These are phyloP conservation scores for Chrysotoxum bicinctum DNA, from an alignment of 2,888 invertebrate species.

Conservation along the genomic window DNA sequence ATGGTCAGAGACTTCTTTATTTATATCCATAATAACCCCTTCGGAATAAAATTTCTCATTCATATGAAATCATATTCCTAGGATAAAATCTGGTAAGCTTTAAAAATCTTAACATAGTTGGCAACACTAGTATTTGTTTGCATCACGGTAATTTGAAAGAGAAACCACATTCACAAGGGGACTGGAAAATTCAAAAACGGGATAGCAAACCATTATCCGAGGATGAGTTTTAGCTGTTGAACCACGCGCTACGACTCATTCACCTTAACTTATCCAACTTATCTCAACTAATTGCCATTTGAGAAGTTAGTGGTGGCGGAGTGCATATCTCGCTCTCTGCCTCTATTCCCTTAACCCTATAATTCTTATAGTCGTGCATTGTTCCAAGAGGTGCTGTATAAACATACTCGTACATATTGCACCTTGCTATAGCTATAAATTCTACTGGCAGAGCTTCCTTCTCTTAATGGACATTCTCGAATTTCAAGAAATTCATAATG, in stretches of 20 bases:
- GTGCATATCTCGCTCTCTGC: slow-evolving; percentile 40
- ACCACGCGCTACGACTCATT: slow-evolving; percentile 30
- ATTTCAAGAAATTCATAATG: slow-evolving; percentile 61
- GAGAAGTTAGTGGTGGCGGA: slow-evolving; percentile 53
- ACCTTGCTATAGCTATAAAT: slow-evolving; percentile 40
- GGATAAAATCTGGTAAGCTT: too few relatives aligned
- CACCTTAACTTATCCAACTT: slow-evolving; percentile 50
- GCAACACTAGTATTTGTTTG: neutral
- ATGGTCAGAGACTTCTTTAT: too few relatives aligned
- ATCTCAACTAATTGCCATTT: slow-evolving; percentile 66
- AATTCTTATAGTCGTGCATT: neutral
- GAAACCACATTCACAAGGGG: slow-evolving; percentile 7
- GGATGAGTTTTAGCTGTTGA: slow-evolving; percentile 33
- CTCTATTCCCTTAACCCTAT: neutral
- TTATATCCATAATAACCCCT: too few relatives aligned
- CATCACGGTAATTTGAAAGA: slow-evolving; percentile 10
- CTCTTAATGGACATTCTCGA: slow-evolving; percentile 65
- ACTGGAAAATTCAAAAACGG: slow-evolving; percentile 33
- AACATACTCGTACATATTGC: neutral
- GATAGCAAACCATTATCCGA: slow-evolving; percentile 17
- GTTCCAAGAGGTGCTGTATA: neutral
- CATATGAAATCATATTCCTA: too few relatives aligned
- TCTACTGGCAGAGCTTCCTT: slow-evolving; percentile 1
- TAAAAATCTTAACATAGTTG: slow-evolving; percentile 12
- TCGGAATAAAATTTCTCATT: too few relatives aligned